Base-by-base conservation (phyloP, 2,113 vertebrate species). In the Nettapus auritus region DNA sequence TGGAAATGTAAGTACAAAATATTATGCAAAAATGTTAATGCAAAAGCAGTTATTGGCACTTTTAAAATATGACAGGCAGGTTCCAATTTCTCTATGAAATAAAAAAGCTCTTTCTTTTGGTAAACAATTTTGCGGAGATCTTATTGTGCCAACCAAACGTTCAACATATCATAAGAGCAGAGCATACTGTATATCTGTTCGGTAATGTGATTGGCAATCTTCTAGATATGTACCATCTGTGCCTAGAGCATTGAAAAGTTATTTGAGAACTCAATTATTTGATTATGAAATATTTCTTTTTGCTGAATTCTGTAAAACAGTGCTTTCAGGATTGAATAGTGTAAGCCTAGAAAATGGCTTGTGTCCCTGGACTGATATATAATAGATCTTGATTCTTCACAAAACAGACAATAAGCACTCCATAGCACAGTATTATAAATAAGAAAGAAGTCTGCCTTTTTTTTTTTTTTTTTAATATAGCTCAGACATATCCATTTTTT, bases 331-430 rank as follows among this genome's bases (percentile, higher is more conserved):
- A 97, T 71, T 87, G 69, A 94, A 82, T n/a, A 96, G 70, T 86
- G 88, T 59, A 91, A 94, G 56, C 29, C 52, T 50, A 82, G 84
- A 88, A 96, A 95, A 91, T 14, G 17, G 28, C 44, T 94, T 88
- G 74, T 82, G 77, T 94, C 93, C 91, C 93, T 95, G 64, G 92
- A 96, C 92, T 96, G 96, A 97, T 96, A 96, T 33, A 87, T 90
- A 90, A 85, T 57, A 90, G 76, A 97, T 96, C 86, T 86, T 94
- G 90, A 96, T 95, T 96, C 82, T 78, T 96, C 86, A 84, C 22
- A 62, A 89, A 94, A 53, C 64, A 97, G 95, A 97, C 84, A 97
- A 89, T 96, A 44, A 97, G 46, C 75, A 46, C 75, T 93, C 87
- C 90, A 76, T 78, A 94, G 82, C 48, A 82, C 77, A 88, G 70